Evolutionary conservation across 2,888 invertebrate genomes (phyloP).

Genomic region (Hanleya hanleyi): DNA sequence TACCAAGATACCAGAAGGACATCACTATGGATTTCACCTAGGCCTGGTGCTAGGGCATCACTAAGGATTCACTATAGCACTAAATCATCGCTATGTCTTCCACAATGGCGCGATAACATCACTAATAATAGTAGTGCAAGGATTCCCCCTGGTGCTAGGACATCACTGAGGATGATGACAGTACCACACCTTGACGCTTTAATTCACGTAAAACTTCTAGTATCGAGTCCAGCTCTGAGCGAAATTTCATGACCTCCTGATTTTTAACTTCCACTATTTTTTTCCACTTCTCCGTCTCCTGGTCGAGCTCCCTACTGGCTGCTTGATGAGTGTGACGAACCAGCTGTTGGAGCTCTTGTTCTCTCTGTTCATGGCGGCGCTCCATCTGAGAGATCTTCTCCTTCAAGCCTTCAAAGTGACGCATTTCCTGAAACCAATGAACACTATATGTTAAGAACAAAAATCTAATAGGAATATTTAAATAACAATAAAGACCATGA

Average conservation of each 20-base stretch:
- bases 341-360: conserved; percentile 65
- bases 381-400: conserved; percentile 68
- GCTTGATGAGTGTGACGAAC: conserved; percentile 53
- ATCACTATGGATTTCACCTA: too few species aligned
- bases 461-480: neutral
- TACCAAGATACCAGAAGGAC: too few species aligned
- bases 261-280: conserved; percentile 67
- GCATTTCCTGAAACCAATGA: conserved; percentile 64
- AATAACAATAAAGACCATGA: neutral
- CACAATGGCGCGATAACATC: too few species aligned
- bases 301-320: conserved; percentile 54
- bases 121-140: too few species aligned
- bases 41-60: too few species aligned
- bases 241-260: conserved; percentile 68
- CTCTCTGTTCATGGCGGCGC: conserved; percentile 59
- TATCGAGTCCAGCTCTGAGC: conserved; percentile 70
- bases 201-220: conserved; percentile 66
- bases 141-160: neutral
- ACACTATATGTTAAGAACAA: neutral
- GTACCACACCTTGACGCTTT: conserved; percentile 68
- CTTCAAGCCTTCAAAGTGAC: conserved; percentile 67
- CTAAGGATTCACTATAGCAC: too few species aligned
- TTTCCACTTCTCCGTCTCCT: conserved; percentile 66
- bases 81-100: too few species aligned
- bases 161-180: conserved; percentile 42